A percentile compares a stretch with the other conserved stretches of the same genome.
Conservation (phyloP, 2,113 vertebrate species). For the Grantiella picta region DNA sequence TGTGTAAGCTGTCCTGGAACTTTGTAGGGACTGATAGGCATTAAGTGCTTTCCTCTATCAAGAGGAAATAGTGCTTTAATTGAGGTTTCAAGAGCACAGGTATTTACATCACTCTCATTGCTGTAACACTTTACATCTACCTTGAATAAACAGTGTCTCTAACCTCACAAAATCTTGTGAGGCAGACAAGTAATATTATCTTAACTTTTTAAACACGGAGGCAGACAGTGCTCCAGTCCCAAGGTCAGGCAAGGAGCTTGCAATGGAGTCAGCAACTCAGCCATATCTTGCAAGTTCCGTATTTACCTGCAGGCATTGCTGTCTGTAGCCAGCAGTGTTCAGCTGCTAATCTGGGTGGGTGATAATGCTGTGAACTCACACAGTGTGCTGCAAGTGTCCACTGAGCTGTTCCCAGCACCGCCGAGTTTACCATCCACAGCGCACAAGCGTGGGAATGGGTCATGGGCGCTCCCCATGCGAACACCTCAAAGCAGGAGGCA, state of each 20-base stretch:
- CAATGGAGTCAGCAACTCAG: background rate
- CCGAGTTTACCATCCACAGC: background rate
- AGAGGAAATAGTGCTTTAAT: background rate
- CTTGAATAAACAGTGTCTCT: background rate
- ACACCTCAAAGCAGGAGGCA: background rate
- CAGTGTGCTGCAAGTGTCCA: background rate
- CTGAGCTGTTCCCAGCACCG: background rate
- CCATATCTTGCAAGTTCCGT: background rate
- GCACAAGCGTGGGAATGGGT: background rate
- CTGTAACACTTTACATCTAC: background rate
- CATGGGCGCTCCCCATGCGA: background rate
- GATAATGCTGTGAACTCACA: background rate
- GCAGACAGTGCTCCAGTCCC: conserved; percentile 14
- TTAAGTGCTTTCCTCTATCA: background rate
- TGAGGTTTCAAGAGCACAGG: background rate
- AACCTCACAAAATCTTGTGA: background rate
- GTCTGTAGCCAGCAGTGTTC: background rate
- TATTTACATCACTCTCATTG: background rate
- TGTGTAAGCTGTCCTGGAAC: background rate
- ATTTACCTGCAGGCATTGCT: background rate
- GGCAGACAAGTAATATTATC: conserved; percentile 27
- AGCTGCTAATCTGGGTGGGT: background rate
- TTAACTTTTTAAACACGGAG: background rate
- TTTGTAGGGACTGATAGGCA: background rate
- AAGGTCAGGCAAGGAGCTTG: conserved; percentile 33